Base-by-base conservation (phyloP, 2,797 vertebrate species). In the Monodelphis domestica region DNA sequence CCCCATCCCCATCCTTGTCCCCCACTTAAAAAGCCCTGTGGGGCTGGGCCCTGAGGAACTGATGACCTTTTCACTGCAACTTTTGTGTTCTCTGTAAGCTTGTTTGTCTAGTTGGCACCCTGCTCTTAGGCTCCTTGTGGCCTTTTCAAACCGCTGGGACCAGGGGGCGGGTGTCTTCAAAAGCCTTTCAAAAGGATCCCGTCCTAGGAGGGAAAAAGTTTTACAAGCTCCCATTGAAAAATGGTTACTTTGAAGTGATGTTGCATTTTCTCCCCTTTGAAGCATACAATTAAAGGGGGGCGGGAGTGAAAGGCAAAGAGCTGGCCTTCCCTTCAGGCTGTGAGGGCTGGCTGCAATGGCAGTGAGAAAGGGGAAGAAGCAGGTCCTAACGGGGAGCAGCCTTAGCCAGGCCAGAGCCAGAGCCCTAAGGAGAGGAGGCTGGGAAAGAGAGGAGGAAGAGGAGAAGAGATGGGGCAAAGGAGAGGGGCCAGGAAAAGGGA, bases 201-300 rank as follows among this genome's bases (percentile, higher is more conserved):
- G 93, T 94, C 90, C 95, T 94, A 95, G 97, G 97, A 96, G 93
- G 94, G 96, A 96, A 91, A 87, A 91, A 96, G 50, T 96, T 98
- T 97, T 98, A 98, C 97, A 98, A 97, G 97, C 97, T 97, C 96
- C 95, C 95, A 97, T 98, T 98, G 96, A 98, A 84, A 97, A 97
- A 97, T 97, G 91, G 97, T 97, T 96, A 97, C 97, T 98, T 98
- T 98, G 97, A 98, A 98, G 97, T 98, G 97, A 97, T 97, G 97
- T 97, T 95, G 97, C 96, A 87, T 97, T 97, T 97, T 97, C 97
- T 97, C 59, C 33, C 97, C 97, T 97, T 98, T 98, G 97, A 98
- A 98, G 97, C 96, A 53, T 95, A 97, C 96, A 96, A 95, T 97
- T 97, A 97, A 89, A 54, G 95, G 96, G 97, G 97, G 94, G 90